These are phyloP conservation scores for Bagarius yarrelli DNA, from an alignment of 2,113 vertebrate genomes.

Conservation along the genomic window DNA sequence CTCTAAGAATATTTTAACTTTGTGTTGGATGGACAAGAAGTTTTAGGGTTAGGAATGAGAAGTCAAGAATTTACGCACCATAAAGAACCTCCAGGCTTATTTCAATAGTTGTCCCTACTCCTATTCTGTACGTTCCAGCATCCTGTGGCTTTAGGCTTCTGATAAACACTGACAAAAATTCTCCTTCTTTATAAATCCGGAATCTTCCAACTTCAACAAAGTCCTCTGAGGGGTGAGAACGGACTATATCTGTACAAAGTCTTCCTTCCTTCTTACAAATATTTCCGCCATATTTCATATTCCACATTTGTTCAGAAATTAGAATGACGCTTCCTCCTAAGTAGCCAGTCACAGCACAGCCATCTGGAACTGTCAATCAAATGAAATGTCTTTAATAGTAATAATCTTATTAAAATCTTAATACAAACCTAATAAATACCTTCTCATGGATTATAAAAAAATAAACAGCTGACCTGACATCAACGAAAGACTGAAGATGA, in stretches of 20 bases:
- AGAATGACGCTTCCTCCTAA: constrained; percentile 3
- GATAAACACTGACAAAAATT: not conserved
- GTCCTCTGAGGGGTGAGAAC: not conserved
- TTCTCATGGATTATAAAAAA: not conserved
- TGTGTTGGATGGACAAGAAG: not conserved
- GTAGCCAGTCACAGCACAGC: not conserved
- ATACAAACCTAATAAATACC: not conserved
- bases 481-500: constrained; percentile 19
- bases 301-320: not conserved
- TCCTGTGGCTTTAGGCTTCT: constrained; percentile 8
- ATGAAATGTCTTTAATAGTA: not conserved
- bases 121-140: not conserved
- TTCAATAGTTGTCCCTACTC: not conserved
- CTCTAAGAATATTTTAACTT: not conserved
- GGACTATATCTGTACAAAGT: not conserved
- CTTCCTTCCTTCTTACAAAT: not conserved
- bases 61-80: not conserved
- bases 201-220: not conserved
- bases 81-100: not conserved
- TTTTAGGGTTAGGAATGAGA: not conserved
- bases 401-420: not conserved
- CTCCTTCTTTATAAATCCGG: not conserved
- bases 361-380: not conserved
- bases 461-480: constrained; percentile 28
- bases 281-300: not conserved